phyloP scores from a whole-genome alignment of 1,140 invertebrate species.

The Dendrolimus kikuchii region DNA sequence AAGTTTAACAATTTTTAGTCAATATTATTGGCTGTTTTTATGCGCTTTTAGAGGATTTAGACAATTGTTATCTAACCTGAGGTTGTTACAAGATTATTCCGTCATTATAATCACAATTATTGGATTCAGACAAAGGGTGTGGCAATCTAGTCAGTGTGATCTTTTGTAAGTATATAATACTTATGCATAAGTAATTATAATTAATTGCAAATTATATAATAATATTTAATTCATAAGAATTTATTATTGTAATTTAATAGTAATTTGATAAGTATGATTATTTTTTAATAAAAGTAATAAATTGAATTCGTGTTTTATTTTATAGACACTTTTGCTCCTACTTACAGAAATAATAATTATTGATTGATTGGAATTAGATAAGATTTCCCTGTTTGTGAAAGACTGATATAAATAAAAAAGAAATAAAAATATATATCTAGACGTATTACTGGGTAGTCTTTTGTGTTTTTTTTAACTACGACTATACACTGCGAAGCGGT shows the following conservation, averaged over 20 bases:
- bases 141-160: constrained; percentile 69
- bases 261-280: constrained; percentile 14
- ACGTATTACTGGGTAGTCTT: no score
- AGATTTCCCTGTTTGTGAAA: no score
- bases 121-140: constrained; percentile 60
- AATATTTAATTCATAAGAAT: constrained; percentile 4
- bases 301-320: constrained; percentile 14
- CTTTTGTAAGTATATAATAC: constrained; percentile 41
- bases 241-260: constrained; percentile 1
- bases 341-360: no score
- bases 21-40: no score
- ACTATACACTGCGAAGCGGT: no score
- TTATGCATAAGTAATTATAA: constrained; percentile 6
- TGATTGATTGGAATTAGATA: no score
- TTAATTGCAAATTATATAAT: neutral
- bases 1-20: no score
- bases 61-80: no score
- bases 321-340: neutral
- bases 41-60: no score
- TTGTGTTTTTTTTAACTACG: no score
- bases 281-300: constrained; percentile 19
- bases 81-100: neutral
- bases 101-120: constrained; percentile 7
- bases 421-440: no score
- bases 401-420: no score